Evolutionary conservation across 2,888 invertebrate genomes (phyloP), one percentile per base, ranked within the genome.

Genomic region (Archaeoteleia sp.): DNA sequence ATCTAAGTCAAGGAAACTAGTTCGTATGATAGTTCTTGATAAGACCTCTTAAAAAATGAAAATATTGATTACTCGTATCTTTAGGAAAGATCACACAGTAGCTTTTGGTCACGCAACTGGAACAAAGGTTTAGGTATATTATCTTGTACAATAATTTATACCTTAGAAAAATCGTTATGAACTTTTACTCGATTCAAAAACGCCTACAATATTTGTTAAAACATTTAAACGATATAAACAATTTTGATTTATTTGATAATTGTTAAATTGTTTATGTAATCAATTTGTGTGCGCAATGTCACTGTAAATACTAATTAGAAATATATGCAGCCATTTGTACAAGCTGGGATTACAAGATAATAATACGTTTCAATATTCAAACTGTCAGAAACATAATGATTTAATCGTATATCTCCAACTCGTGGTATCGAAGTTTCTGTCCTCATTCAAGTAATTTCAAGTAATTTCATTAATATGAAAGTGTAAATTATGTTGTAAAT

Each of bases 91-190:
- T 68, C 63, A 25, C 68, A 45, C 63, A 58, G 60, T 68, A 58
- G 57, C 58, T 63, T 68, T 49, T 60, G 60, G 60, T 68, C 68
- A 68, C 68, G 68, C 68, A 60, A 68, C 58, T 60, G 51, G 60
- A 68, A 63, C 58, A 63, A 27, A 63, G 49, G 63, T 58, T 53
- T 54, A 49, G 42, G 55, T 55, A n/a, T n/a, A 57, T 63, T 68
- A 63, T 63, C 62, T 68, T 49, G 49, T 54, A 62, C 63, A 53
- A 58, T 63, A 63, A 63, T 68, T 58, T 70, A 63, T 48, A 61
- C 60, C 55, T 60, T 67, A 61, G 68, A 69, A 70, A 72, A 72
- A 72, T 68, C 71, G 72, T 60, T 63, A 70, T 61, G 42, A 66
- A 66, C 54, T 65, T 65, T 57, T 58, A 43, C 48, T 66, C 27